Evolutionary conservation across 2,113 vertebrate species (phyloP).

Genomic region (Heptranchias perlo): DNA sequence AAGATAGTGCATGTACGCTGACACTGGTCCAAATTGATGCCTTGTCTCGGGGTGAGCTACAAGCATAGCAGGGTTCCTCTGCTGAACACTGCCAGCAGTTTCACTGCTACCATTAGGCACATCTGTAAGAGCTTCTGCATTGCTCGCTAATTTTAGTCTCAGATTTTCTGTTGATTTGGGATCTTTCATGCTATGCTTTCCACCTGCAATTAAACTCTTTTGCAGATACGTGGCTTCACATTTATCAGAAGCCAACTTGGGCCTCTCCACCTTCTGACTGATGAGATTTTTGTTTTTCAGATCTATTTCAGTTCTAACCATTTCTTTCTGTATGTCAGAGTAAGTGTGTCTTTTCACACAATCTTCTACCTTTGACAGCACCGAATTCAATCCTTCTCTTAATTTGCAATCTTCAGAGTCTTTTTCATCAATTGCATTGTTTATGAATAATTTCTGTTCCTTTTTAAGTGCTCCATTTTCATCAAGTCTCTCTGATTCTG

Average conservation of each 20-base stretch:
- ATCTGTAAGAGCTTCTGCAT: not conserved
- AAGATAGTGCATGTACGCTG: slow-evolving; percentile 25
- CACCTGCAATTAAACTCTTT: not conserved
- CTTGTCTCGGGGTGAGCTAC: not conserved
- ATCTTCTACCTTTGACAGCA: not conserved
- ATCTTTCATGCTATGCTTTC: not conserved
- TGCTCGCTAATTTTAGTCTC: not conserved
- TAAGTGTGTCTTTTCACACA: not conserved
- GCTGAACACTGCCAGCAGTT: not conserved
- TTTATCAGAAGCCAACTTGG: not conserved
- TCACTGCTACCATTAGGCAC: not conserved
- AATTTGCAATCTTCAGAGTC: not conserved
- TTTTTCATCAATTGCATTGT: not conserved
- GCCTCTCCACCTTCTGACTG: not conserved
- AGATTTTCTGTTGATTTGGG: not conserved
- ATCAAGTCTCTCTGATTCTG: not conserved
- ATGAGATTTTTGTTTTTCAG: not conserved
- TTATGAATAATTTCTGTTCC: not conserved
- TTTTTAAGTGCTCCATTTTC: slow-evolving; percentile 6
- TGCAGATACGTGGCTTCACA: not conserved
- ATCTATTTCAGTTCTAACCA: not conserved
- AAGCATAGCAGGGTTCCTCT: not conserved
- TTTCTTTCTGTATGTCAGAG: not conserved
- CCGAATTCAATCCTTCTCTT: not conserved
- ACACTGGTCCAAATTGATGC: slow-evolving; percentile 3